These are phyloP conservation scores for Teleiodes luculella DNA, from an alignment of 2,888 invertebrate species.

Conservation along the genomic window DNA sequence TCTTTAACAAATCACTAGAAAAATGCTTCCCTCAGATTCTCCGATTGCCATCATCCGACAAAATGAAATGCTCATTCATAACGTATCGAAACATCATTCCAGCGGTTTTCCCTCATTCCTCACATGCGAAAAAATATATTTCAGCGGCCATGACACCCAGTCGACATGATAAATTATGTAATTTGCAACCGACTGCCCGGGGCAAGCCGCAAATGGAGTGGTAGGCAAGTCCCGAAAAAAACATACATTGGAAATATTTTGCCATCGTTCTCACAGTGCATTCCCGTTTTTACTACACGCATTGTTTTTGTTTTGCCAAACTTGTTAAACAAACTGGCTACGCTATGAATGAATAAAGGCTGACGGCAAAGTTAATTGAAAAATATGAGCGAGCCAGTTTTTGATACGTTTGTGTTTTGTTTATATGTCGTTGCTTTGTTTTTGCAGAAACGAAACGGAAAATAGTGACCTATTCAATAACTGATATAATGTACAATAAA, in stretches of 20 bases:
- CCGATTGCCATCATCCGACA: not conserved
- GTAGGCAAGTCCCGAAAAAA: slow-evolving; percentile 26
- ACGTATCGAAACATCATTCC: not conserved
- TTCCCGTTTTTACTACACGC: not conserved
- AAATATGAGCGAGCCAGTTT: too few species aligned
- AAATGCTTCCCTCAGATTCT: too few species aligned
- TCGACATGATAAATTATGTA: slow-evolving; percentile 60
- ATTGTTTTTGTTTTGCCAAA: not conserved
- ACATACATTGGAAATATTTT: slow-evolving; percentile 27
- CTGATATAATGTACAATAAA: too few species aligned
- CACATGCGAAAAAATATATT: slow-evolving; percentile 35
- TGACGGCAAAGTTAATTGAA: too few species aligned
- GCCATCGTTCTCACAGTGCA: slow-evolving; percentile 8
- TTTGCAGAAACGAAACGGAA: too few species aligned
- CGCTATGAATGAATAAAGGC: not conserved
- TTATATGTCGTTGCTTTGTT: too few species aligned
- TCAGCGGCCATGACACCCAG: slow-evolving; percentile 42
- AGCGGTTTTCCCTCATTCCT: not conserved
- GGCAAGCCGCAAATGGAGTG: slow-evolving; percentile 35
- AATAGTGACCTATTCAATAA: too few species aligned
- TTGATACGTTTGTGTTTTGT: too few species aligned
- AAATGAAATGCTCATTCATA: not conserved
- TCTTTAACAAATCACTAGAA: too few species aligned
- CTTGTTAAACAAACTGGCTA: not conserved
- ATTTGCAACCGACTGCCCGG: slow-evolving; percentile 48